Evolutionary conservation across 2,113 vertebrate genomes (phyloP), one percentile per base, ranked within the genome.

Genomic region (Azemiops feae): DNA sequence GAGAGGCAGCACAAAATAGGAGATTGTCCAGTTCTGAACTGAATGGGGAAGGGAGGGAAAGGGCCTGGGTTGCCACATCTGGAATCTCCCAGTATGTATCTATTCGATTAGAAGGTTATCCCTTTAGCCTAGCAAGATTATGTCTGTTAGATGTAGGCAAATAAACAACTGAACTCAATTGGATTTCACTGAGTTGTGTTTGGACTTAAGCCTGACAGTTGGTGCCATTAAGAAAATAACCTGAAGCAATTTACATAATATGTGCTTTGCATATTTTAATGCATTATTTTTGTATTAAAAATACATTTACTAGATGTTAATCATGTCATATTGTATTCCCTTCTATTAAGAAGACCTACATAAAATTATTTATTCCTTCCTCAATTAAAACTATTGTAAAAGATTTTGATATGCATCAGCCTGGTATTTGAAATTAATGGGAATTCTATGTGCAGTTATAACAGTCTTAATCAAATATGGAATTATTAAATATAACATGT

Each of bases 371-470:
- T 92, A 87, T 89, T 86, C 90, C 43, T n/a, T 47, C 10, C 88
- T 6, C 25, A 64, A 11, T 69, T 87, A 81, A 74, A 53, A 14
- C 14, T 50, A 11, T 94, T 54, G 91, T 58, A 92, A 34, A 50
- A 91, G 0, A n/a, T 20, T 57, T 0, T 93, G 60, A 54, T 92
- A 60, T 34, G 50, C 93, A 95, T 93, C 91, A 91, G 2, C 34
- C 34, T 52, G 58, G 85, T 53, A 34, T 55, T 87, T 94, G 69
- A 91, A 93, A 23, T 88, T 60, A 92, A 91, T 85, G 94, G 92
- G 52, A 96, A 47, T 88, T 14, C 81, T 43, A 27, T 91, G 25
- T 74, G 69, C 4, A n/a, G 58, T 25, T 39, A 85, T n/a, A 53
- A 3, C 16, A 39, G 23, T 18, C n/a, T 89, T 11, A 43, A 69